phyloP scores from a whole-genome alignment of 2,113 vertebrate species.

The Myrmecophaga tridactyla region DNA sequence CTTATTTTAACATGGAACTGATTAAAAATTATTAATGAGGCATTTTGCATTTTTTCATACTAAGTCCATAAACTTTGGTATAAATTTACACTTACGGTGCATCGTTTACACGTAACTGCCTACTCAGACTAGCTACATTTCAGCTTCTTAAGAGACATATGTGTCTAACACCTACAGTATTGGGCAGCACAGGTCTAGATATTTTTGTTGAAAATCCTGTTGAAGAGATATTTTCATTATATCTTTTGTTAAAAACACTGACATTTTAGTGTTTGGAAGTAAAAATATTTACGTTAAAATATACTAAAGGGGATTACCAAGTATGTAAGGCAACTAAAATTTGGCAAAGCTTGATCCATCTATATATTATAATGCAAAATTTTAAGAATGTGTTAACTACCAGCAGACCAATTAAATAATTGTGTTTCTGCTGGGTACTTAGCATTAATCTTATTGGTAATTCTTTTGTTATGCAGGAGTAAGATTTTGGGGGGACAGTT shows the following conservation, averaged over 20 bases:
- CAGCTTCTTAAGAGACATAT: background rate
- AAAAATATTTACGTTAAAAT: slow-evolving; percentile 29
- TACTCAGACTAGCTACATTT: background rate
- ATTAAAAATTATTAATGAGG: slow-evolving; percentile 13
- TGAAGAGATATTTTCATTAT: slow-evolving; percentile 16
- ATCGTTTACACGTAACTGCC: background rate
- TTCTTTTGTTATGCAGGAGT: background rate
- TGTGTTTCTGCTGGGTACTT: background rate
- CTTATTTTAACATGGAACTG: slow-evolving; percentile 4
- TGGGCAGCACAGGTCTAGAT: background rate
- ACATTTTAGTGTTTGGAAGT: slow-evolving; percentile 42
- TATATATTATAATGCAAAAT: background rate
- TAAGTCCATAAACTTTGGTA: background rate
- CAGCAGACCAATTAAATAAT: background rate
- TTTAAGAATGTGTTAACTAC: background rate
- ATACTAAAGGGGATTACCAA: background rate
- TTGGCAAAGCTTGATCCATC: background rate
- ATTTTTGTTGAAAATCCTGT: background rate
- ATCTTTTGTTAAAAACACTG: background rate
- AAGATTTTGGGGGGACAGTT: background rate
- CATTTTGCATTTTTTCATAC: background rate
- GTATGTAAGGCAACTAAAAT: slow-evolving; percentile 15
- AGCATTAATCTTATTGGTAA: background rate
- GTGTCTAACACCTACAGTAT: background rate
- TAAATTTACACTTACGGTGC: background rate